These are phyloP conservation scores for Lipophrys pholis DNA, from an alignment of 2,113 vertebrate genomes.

Conservation along the genomic window DNA sequence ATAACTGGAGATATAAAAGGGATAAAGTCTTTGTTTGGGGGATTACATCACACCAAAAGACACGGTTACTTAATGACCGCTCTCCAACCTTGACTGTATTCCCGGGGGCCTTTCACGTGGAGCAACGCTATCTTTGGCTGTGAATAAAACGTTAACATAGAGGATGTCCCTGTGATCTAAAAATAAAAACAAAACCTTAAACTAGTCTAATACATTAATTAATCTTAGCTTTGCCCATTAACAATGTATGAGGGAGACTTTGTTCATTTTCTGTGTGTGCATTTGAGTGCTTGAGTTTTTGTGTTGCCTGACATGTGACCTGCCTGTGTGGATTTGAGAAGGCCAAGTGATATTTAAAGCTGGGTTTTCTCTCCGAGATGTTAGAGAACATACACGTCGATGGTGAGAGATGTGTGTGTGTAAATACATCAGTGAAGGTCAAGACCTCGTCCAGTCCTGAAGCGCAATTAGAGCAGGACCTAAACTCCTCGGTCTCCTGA, in stretches of 20 bases:
- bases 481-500: conserved; percentile 48
- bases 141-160: conserved; percentile 41
- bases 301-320: not conserved
- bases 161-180: conserved; percentile 34
- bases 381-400: conserved; percentile 3
- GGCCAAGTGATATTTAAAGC: not conserved
- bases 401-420: conserved; percentile 33
- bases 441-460: conserved; percentile 37
- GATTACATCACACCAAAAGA: conserved; percentile 36
- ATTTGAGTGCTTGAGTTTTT: conserved; percentile 8
- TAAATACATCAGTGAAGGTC: conserved; percentile 69
- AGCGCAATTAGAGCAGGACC: conserved; percentile 43
- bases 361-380: conserved; percentile 21
- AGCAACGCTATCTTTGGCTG: conserved; percentile 39
- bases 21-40: not conserved
- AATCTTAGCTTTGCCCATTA: conserved; percentile 25
- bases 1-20: not conserved
- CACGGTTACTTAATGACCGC: conserved; percentile 28
- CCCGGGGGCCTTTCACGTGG: conserved; percentile 10
- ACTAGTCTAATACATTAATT: conserved; percentile 52
- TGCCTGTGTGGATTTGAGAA: conserved; percentile 13
- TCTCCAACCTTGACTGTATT: conserved; percentile 38
- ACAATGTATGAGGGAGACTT: conserved; percentile 49
- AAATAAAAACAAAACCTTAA: conserved; percentile 42
- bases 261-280: conserved; percentile 27